Evolutionary conservation across 2,888 invertebrate species (phyloP).

Genomic region (Macropis europaea): DNA sequence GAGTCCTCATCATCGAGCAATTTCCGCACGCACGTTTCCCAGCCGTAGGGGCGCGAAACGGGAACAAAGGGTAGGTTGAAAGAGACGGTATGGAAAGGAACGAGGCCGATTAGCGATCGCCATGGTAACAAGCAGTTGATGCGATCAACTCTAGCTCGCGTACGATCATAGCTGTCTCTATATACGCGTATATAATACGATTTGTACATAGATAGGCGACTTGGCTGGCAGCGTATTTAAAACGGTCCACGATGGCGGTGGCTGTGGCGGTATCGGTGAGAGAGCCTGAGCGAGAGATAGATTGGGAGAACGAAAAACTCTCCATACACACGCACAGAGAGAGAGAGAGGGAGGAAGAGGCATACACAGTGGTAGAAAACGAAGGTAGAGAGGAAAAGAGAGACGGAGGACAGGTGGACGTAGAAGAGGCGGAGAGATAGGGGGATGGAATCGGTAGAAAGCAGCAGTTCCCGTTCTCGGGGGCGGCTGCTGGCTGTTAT

Average conservation of each 20-base stretch:
- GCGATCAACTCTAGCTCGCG: constrained; percentile 79
- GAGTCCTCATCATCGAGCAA: too few species aligned
- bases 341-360: constrained; percentile 36
- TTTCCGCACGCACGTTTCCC: neutral
- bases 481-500: constrained; percentile 76
- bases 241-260: constrained; percentile 56
- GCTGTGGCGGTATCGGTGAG: constrained; percentile 36
- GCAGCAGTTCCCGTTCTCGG: constrained; percentile 73
- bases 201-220: constrained; percentile 22
- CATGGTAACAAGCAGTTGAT: constrained; percentile 83
- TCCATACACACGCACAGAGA: constrained; percentile 17
- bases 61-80: neutral
- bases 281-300: constrained; percentile 47
- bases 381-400: neutral
- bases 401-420: constrained; percentile 39
- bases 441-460: constrained; percentile 66
- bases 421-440: constrained; percentile 58
- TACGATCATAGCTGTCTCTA: constrained; percentile 11
- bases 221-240: constrained; percentile 63
- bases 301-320: constrained; percentile 47
- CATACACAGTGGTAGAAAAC: too few species aligned
- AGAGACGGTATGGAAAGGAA: constrained; percentile 69
- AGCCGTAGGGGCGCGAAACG: neutral
- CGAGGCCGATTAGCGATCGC: constrained; percentile 83
- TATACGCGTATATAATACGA: constrained; percentile 51